phyloP scores from a whole-genome alignment of 2,797 vertebrate genomes.

The Onychomys leucogaster region DNA sequence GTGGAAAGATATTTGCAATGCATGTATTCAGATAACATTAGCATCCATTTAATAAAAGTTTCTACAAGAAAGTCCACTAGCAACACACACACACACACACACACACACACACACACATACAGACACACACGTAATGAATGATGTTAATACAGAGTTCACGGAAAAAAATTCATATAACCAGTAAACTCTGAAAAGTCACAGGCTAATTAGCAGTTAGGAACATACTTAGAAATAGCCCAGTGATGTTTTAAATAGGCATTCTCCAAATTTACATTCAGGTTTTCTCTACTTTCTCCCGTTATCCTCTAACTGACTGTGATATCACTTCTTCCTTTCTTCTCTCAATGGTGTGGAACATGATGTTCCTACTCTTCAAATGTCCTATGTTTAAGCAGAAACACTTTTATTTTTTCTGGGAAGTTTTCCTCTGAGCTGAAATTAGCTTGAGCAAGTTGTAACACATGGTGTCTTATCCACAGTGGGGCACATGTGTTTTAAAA shows the following conservation, averaged over 20 bases:
- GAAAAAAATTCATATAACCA: neutral
- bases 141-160: neutral
- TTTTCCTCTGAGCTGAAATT: conserved; percentile 45
- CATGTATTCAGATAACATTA: neutral
- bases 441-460: conserved; percentile 63
- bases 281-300: neutral
- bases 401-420: neutral
- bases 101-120: neutral
- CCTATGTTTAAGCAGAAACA: conserved; percentile 54
- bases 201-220: neutral
- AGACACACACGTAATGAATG: neutral
- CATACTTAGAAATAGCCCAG: neutral
- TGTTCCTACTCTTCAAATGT: neutral
- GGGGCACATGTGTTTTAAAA: conserved; percentile 59
- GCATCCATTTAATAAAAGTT: neutral
- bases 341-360: neutral
- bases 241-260: neutral
- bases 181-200: neutral
- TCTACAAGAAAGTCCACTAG: neutral
- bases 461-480: conserved; percentile 65
- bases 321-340: neutral
- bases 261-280: neutral
- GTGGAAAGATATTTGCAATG: neutral
- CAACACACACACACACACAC: neutral
- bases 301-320: neutral